These are phyloP conservation scores for Drosophila erecta DNA, from an alignment of 1,140 invertebrate genomes.

Conservation along the genomic window DNA sequence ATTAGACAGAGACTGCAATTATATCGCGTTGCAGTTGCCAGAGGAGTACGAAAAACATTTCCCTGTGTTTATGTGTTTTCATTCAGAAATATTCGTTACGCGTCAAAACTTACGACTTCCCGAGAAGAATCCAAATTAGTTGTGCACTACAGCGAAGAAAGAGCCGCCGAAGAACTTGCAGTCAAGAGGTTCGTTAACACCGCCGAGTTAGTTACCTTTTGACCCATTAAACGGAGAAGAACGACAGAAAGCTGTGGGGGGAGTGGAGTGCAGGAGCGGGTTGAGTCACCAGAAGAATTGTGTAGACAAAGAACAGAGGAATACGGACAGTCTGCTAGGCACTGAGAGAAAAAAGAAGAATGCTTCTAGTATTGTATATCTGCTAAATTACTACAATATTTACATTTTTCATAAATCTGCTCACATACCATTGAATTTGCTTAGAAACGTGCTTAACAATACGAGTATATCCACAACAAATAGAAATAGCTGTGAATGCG, in stretches of 20 bases:
- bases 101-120: conserved; percentile 17
- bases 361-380: neutral
- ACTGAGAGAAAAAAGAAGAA: neutral
- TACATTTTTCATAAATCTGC: no score
- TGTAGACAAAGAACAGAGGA: conserved; percentile 25
- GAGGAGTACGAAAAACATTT: neutral
- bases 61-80: conserved; percentile 25
- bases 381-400: neutral
- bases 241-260: conserved; percentile 31
- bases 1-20: conserved; percentile 23
- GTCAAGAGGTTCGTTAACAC: conserved; percentile 55
- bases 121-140: conserved; percentile 1
- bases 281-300: conserved; percentile 30
- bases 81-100: conserved; percentile 59
- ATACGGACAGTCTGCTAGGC: neutral
- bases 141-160: neutral
- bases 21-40: neutral
- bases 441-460: no score
- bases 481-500: no score
- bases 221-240: conserved; percentile 16
- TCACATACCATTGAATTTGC: no score
- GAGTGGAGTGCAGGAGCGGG: conserved; percentile 11
- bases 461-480: no score
- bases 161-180: conserved; percentile 14
- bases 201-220: conserved; percentile 20